Conservation (phyloP, 2,888 invertebrate genomes). For the Cryptophagus acutangulus region DNA sequence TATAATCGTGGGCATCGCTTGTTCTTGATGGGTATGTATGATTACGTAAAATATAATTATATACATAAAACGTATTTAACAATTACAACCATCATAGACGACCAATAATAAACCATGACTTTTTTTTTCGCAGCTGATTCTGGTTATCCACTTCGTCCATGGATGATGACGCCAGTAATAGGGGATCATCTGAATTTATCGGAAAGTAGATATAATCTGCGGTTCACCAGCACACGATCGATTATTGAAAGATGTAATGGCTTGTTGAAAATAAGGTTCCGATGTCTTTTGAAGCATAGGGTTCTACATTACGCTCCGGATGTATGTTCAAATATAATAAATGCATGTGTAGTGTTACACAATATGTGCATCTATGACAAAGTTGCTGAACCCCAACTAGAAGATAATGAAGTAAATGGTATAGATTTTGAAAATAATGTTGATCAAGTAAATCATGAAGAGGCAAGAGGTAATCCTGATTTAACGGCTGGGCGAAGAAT, state of each 20-base stretch:
- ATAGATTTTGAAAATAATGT: too few relatives aligned
- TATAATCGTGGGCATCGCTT: constrained; percentile 8
- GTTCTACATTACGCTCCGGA: constrained; percentile 13
- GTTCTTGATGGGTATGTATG: too few relatives aligned
- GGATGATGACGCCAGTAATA: constrained; percentile 11
- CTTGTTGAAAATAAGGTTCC: constrained; percentile 16
- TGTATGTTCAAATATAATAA: constrained; percentile 15
- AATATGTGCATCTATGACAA: constrained; percentile 22
- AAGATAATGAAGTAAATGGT: too few relatives aligned
- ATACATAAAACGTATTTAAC: too few relatives aligned
- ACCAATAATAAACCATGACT: too few relatives aligned
- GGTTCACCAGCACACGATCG: not conserved
- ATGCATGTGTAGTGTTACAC: constrained; percentile 22
- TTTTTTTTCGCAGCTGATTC: too few relatives aligned
- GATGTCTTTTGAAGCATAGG: constrained; percentile 20
- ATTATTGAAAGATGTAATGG: constrained; percentile 14
- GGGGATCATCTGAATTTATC: constrained; percentile 6
- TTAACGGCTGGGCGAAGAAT: too few relatives aligned
- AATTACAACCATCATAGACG: too few relatives aligned
- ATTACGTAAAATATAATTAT: not conserved
- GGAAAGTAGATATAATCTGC: not conserved
- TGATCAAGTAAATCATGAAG: too few relatives aligned
- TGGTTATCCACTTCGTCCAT: constrained; percentile 12
- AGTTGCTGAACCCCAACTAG: too few relatives aligned
- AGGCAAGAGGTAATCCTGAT: too few relatives aligned